phyloP scores from a whole-genome alignment of 2,888 invertebrate species.

The Paralinhomoeus sp. region DNA sequence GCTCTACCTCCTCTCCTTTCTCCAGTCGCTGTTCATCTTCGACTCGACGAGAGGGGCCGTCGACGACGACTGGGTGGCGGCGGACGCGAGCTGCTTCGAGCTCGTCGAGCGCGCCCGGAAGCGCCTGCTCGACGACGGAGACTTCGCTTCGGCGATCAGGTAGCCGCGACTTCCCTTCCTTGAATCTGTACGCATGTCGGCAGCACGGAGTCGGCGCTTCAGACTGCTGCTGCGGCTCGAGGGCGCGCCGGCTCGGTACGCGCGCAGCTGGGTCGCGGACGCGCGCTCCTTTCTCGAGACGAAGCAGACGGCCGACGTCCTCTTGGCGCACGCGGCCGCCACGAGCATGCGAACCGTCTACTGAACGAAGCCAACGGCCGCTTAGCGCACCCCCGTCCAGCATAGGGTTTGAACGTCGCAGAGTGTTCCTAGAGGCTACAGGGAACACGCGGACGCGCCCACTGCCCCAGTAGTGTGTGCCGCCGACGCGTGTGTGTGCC shows the following conservation, averaged over 20 bases:
- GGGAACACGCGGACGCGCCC: too few relatives aligned
- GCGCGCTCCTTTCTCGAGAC: constrained; percentile 60
- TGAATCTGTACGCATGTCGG: too few relatives aligned
- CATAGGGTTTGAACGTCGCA: too few relatives aligned
- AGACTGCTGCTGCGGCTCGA: constrained; percentile 40
- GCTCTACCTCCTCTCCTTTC: constrained; percentile 46
- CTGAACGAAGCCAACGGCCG: too few relatives aligned
- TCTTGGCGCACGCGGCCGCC: constrained; percentile 67
- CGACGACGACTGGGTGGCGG: constrained; percentile 37
- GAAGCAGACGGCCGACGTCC: constrained; percentile 57
- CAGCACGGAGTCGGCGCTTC: too few relatives aligned
- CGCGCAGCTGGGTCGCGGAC: constrained; percentile 64
- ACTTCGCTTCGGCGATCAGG: constrained; percentile 55
- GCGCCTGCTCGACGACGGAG: constrained; percentile 56
- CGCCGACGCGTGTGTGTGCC: too few relatives aligned
- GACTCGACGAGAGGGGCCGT: constrained; percentile 22
- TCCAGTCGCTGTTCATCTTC: constrained; percentile 51
- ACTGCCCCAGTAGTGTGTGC: too few relatives aligned
- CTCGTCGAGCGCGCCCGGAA: constrained; percentile 70
- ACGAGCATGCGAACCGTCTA: constrained; percentile 28
- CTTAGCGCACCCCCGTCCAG: too few relatives aligned
- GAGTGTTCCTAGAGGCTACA: too few relatives aligned
- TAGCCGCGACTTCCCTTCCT: constrained; percentile 23
- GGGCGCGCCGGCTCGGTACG: constrained; percentile 64
- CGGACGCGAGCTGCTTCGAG: too few relatives aligned